phyloP scores from a whole-genome alignment of 2,113 vertebrate genomes.

The Rhodinocichla rosea region DNA sequence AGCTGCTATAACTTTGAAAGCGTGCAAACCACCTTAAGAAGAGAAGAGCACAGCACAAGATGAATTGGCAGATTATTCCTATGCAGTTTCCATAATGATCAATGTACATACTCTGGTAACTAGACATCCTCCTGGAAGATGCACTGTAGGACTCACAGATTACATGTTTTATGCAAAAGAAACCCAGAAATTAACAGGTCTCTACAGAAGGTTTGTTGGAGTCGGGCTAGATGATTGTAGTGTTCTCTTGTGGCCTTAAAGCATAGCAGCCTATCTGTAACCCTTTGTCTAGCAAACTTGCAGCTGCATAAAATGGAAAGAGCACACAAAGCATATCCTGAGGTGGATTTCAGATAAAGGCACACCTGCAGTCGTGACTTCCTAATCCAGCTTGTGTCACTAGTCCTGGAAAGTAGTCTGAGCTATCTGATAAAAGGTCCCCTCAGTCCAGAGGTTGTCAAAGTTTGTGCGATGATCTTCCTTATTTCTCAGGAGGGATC shows the following conservation, averaged over 20 bases:
- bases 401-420: neutral
- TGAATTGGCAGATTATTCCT: neutral
- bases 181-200: neutral
- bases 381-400: neutral
- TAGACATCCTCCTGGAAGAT: neutral
- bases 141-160: neutral
- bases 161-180: neutral
- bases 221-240: neutral
- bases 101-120: neutral
- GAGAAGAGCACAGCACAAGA: neutral
- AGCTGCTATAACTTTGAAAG: neutral
- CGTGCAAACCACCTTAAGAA: neutral
- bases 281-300: neutral
- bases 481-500: neutral
- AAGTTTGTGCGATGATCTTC: neutral
- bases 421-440: neutral
- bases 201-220: neutral
- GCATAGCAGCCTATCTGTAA: neutral
- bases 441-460: neutral
- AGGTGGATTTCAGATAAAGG: neutral
- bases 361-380: neutral
- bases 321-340: neutral
- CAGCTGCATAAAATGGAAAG: neutral
- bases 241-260: neutral
- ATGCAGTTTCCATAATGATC: neutral